phyloP scores from a whole-genome alignment of 2,888 invertebrate genomes.

The Nematopogon swammerdamellus region DNA sequence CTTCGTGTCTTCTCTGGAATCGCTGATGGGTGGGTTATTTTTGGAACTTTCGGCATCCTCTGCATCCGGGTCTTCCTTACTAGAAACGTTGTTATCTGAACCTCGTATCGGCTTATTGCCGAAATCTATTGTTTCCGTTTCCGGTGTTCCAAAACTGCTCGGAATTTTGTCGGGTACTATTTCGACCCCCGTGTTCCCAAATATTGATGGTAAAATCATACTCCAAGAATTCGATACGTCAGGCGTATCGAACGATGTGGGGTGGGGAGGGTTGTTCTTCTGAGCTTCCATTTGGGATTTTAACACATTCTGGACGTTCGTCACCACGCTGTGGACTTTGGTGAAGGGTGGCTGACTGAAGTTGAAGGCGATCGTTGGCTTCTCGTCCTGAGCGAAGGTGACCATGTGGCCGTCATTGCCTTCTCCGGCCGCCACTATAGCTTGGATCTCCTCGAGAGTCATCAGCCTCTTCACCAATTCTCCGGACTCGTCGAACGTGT shows the following conservation, averaged over 20 bases:
- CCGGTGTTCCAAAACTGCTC: conserved; percentile 33
- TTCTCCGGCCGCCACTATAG: conserved; percentile 80
- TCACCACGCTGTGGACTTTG: conserved; percentile 75
- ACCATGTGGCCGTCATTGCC: conserved; percentile 58
- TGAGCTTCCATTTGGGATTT: conserved; percentile 72
- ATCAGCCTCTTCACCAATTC: conserved; percentile 79
- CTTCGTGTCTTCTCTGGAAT: conserved; percentile 6
- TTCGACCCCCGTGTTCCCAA: conserved; percentile 66
- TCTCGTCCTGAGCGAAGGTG: conserved; percentile 46
- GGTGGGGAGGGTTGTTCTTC: conserved; percentile 42
- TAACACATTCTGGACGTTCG: conserved; percentile 78
- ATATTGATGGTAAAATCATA: conserved; percentile 75
- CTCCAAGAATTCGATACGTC: conserved; percentile 78
- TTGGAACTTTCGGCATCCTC: conserved; percentile 1
- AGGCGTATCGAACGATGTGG: conserved; percentile 63
- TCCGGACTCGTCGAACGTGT: conserved; percentile 81
- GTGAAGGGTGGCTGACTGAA: conserved; percentile 58
- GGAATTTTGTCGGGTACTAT: conserved; percentile 53
- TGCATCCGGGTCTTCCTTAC: conserved; percentile 25
- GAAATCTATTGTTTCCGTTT: conserved; percentile 38
- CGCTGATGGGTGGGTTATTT: conserved; percentile 11
- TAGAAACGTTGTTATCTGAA: conserved; percentile 22
- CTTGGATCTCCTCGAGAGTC: conserved; percentile 82
- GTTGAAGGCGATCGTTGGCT: conserved; percentile 42
- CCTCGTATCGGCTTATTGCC: conserved; percentile 16